A percentile compares a stretch with the other conserved stretches of the same genome.
Evolutionary conservation across 2,797 vertebrate genomes (phyloP).

Genomic region (Acrocephalus scirpaceus): DNA sequence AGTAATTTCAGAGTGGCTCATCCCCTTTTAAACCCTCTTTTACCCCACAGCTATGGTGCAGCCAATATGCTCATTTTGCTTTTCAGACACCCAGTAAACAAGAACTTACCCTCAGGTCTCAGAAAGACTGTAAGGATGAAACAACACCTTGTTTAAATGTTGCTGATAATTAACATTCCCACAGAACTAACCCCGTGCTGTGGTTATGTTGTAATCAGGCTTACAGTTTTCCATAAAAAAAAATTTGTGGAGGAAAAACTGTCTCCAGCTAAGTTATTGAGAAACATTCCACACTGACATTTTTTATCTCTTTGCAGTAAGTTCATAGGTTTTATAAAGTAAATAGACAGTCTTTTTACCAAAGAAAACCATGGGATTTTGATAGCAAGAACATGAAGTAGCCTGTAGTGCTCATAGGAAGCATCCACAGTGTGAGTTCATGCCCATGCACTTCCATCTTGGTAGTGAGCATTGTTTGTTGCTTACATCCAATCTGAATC

Average conservation of each 20-base stretch:
- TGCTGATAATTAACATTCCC: not conserved
- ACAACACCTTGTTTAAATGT: not conserved
- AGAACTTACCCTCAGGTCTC: not conserved
- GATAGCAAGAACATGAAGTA: not conserved
- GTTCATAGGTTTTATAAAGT: not conserved
- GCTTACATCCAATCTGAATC: not conserved
- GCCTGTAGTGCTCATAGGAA: not conserved
- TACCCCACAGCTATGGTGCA: not conserved
- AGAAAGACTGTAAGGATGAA: not conserved
- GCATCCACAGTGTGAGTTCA: not conserved
- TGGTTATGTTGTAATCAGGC: not conserved
- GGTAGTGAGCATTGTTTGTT: not conserved
- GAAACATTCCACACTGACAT: not conserved
- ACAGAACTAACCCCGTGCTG: fast-evolving
- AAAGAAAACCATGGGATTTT: not conserved
- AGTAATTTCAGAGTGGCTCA: not conserved
- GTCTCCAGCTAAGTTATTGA: not conserved
- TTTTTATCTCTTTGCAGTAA: not conserved
- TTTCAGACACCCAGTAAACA: not conserved
- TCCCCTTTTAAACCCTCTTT: not conserved
- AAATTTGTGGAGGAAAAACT: not conserved
- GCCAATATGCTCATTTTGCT: not conserved
- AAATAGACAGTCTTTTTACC: not conserved
- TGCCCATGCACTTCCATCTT: not conserved
- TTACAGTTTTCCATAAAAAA: not conserved